phyloP scores from a whole-genome alignment of 2,797 vertebrate genomes.

The Microchirus variegatus region DNA sequence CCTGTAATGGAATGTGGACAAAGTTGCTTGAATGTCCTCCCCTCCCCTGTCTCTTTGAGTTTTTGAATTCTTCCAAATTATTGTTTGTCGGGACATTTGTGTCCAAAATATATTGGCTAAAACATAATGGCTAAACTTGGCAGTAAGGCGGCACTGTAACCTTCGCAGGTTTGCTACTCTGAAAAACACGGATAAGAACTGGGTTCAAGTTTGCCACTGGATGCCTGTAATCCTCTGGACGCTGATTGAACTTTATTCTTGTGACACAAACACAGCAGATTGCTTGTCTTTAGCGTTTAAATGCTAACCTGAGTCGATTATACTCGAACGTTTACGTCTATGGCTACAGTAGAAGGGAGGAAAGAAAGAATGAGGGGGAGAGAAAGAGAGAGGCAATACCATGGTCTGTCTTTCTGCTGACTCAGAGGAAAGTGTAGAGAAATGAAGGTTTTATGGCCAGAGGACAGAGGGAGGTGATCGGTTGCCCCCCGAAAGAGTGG shows the following conservation, averaged over 20 bases:
- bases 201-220: slow-evolving; percentile 3
- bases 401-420: slow-evolving; percentile 70
- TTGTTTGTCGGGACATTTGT: background rate
- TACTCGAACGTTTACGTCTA: slow-evolving; percentile 8
- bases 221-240: slow-evolving; percentile 15
- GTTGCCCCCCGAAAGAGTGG: background rate
- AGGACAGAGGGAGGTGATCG: slow-evolving; percentile 37
- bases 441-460: slow-evolving; percentile 72
- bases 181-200: background rate
- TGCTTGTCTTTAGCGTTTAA: background rate
- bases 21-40: background rate
- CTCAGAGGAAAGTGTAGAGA: slow-evolving; percentile 75
- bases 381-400: slow-evolving; percentile 3
- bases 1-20: slow-evolving; percentile 46
- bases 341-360: slow-evolving; percentile 12
- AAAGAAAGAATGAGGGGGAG: slow-evolving; percentile 3
- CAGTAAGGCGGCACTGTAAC: background rate
- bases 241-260: too few species aligned
- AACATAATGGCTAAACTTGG: background rate
- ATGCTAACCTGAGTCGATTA: slow-evolving; percentile 11
- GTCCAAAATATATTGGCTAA: too few species aligned
- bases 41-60: background rate
- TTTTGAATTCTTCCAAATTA: background rate
- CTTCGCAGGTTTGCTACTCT: background rate
- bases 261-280: slow-evolving; percentile 2